Percentiles rank a stretch among this genome's conserved stretches.
Conservation (phyloP, 2,797 vertebrate genomes). For the Falco rusticolus region DNA sequence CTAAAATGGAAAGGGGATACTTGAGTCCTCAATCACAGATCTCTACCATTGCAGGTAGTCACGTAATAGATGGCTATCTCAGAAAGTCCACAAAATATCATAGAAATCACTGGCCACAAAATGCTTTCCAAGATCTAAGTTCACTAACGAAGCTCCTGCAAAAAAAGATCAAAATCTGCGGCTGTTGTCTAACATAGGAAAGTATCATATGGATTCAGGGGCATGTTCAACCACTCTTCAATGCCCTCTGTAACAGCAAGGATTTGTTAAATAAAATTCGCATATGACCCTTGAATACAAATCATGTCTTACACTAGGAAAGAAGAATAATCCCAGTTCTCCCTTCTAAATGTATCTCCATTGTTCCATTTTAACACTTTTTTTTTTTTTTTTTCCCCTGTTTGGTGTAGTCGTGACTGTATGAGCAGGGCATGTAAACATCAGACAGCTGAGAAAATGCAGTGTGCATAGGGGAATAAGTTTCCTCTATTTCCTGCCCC, state of each 20-base stretch:
- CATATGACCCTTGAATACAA: neutral
- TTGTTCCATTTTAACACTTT: neutral
- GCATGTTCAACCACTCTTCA: neutral
- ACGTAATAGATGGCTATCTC: neutral
- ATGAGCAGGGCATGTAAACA: neutral
- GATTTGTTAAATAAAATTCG: neutral
- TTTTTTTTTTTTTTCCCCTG: neutral
- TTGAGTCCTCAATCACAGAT: neutral
- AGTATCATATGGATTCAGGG: neutral
- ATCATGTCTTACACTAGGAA: neutral
- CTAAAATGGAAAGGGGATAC: neutral
- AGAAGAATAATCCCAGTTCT: neutral
- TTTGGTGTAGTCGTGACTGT: neutral
- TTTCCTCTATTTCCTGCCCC: neutral
- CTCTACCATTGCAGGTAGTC: neutral
- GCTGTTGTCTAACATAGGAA: accelerated
- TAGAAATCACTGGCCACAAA: neutral
- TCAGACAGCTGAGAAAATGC: neutral
- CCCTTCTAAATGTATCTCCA: neutral
- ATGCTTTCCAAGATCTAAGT: neutral
- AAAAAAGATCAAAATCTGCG: neutral
- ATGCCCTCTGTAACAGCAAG: neutral
- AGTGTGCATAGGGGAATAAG: neutral
- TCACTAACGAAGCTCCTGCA: neutral
- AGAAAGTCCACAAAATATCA: neutral